A percentile compares a stretch with the other conserved stretches of the same genome.
These are phyloP conservation scores for Otolemur garnettii DNA, from an alignment of 2,113 vertebrate genomes.

Conservation along the genomic window DNA sequence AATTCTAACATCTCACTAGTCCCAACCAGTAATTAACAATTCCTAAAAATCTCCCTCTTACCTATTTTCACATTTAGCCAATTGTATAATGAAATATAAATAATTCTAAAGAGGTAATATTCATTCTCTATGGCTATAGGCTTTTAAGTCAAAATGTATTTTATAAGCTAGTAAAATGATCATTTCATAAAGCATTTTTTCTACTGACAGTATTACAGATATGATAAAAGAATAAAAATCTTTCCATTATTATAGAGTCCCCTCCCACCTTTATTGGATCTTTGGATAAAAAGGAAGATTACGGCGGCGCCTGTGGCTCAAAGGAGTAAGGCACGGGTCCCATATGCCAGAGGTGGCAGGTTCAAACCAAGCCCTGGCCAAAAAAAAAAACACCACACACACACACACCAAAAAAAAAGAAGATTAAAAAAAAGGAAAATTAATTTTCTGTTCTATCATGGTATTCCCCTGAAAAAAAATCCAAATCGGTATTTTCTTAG, in stretches of 20 bases:
- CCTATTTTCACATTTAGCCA: not conserved
- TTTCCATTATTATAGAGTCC: not conserved
- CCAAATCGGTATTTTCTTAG: not conserved
- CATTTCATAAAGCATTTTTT: not conserved
- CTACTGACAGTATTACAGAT: not conserved
- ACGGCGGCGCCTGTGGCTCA: too few relatives aligned
- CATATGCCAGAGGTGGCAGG: too few relatives aligned
- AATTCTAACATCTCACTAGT: slow-evolving; percentile 6
- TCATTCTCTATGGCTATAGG: not conserved
- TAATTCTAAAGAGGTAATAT: not conserved
- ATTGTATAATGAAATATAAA: not conserved
- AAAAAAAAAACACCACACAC: too few relatives aligned
- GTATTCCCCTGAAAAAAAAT: not conserved
- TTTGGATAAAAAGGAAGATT: not conserved
- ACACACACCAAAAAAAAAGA: not conserved
- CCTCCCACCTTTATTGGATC: not conserved
- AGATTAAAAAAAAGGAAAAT: not conserved
- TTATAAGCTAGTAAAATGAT: not conserved
- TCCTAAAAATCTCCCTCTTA: not conserved
- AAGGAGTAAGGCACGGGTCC: too few relatives aligned
- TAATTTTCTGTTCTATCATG: not conserved
- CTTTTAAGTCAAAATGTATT: slow-evolving; percentile 8
- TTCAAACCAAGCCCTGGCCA: too few relatives aligned
- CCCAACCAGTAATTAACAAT: not conserved
- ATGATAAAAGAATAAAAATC: not conserved